These are phyloP conservation scores for Araneus ventricosus DNA, from an alignment of 1,140 invertebrate genomes.

Conservation along the genomic window DNA sequence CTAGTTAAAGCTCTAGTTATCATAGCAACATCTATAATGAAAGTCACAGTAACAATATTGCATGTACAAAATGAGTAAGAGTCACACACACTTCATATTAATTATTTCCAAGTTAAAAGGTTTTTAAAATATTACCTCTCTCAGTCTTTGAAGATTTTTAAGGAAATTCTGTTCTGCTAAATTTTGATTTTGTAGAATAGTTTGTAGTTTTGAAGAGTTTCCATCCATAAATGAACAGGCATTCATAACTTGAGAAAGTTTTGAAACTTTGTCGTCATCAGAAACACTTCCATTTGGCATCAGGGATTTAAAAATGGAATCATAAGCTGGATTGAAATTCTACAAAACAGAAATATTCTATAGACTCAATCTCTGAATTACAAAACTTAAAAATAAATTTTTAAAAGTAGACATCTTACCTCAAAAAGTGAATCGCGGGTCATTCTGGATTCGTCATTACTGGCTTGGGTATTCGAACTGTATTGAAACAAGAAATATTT, in stretches of 20 bases:
- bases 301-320: neutral
- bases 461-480: neutral
- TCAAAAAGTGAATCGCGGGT: slow-evolving; percentile 44
- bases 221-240: neutral
- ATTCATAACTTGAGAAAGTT: neutral
- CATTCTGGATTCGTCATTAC: neutral
- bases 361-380: neutral
- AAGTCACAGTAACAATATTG: too few relatives aligned
- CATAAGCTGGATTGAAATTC: slow-evolving; percentile 34
- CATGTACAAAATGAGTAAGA: too few relatives aligned
- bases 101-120: too few relatives aligned
- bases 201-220: slow-evolving; percentile 7
- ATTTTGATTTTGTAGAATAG: slow-evolving; percentile 19
- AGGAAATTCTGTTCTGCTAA: slow-evolving; percentile 40
- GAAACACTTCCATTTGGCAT: neutral
- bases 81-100: too few relatives aligned
- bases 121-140: neutral
- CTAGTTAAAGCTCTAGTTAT: too few relatives aligned
- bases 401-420: neutral
- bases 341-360: neutral
- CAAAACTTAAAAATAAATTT: neutral
- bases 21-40: too few relatives aligned
- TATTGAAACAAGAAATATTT: neutral
- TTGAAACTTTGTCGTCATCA: neutral
- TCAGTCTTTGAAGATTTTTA: slow-evolving; percentile 12